Conservation (phyloP, 2,113 vertebrate species). For the Heterotilapia buettikoferi region DNA sequence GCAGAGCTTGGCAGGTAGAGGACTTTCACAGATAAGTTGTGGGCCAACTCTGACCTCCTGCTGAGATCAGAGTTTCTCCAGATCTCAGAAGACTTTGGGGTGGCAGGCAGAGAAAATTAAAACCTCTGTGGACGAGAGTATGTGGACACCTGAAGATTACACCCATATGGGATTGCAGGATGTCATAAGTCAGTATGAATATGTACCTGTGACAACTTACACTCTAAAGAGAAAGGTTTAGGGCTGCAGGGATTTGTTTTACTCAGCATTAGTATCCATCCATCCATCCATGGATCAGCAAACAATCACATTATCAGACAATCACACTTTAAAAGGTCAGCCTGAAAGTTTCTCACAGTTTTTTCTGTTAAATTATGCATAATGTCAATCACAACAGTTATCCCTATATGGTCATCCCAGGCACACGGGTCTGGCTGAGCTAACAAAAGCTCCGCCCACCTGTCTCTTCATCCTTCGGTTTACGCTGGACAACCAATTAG, state of each 20-base stretch:
- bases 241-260: not conserved
- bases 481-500: fast-evolving
- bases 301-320: not conserved
- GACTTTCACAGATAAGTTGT: constrained; percentile 1
- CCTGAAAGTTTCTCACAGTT: not conserved
- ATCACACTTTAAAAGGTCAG: not conserved
- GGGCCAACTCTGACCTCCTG: not conserved
- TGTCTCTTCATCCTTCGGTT: not conserved
- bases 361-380: not conserved
- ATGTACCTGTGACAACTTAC: fast-evolving
- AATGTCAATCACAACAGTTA: not conserved
- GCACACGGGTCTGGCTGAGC: not conserved
- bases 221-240: not conserved
- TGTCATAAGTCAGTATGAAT: not conserved
- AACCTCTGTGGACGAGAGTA: not conserved
- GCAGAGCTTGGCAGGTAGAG: not conserved
- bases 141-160: not conserved
- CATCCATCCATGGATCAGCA: not conserved
- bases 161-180: not conserved
- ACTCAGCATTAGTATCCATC: not conserved
- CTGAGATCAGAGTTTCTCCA: not conserved
- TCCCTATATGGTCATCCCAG: not conserved
- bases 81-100: not conserved
- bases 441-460: not conserved
- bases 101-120: not conserved